Base-by-base conservation (phyloP, 23 tunicate species). In the Halocynthia aurantium region DNA sequence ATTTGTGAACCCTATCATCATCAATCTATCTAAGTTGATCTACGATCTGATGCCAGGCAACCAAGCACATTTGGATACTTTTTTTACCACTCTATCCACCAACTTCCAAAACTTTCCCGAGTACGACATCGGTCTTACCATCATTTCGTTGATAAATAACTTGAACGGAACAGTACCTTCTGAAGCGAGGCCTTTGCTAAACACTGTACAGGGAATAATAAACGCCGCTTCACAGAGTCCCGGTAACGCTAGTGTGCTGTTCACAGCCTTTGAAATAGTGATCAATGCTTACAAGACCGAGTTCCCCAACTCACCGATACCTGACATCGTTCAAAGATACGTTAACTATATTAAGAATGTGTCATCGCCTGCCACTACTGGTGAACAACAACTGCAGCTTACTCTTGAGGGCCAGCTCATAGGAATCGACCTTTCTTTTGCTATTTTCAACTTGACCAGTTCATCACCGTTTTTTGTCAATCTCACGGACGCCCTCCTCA, bases 1-100 rank as follows among this genome's bases (percentile, higher is more conserved):
- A 8, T 51, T 54, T 10, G 50, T 54, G 10, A 74, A 52, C 5
- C 64, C 78, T 55, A 0, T 74, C 8, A 64, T 74, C 17, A 44
- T 74, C n/a, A 74, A 74, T 64, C 56, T 52, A 62, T 53, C 78
- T 21, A 74, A 54, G 56, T 54, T 74, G 78, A 6, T 74, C 31
- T 74, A 74, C 62, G 57, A 74, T 49, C 78, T 74, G 60, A 12
- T 74, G 31, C 13, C 62, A 22, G 78, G 56, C 57, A 54, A 74
- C 21, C 55, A 20, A 44, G 19, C 62, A 8, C 6, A 74, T 8
- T 51, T 74, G 50, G 78, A 74, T 6, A 54, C 20, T 0, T 74
- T 74, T 56, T 53, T 31, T 31, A 31, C 44, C 44, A 31, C 44
- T 31, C 44, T 31, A 31, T 31, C 44, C 44, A 31, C 44, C 44